phyloP scores from a whole-genome alignment of 2,113 vertebrate species.

The Sinosuthora webbiana region DNA sequence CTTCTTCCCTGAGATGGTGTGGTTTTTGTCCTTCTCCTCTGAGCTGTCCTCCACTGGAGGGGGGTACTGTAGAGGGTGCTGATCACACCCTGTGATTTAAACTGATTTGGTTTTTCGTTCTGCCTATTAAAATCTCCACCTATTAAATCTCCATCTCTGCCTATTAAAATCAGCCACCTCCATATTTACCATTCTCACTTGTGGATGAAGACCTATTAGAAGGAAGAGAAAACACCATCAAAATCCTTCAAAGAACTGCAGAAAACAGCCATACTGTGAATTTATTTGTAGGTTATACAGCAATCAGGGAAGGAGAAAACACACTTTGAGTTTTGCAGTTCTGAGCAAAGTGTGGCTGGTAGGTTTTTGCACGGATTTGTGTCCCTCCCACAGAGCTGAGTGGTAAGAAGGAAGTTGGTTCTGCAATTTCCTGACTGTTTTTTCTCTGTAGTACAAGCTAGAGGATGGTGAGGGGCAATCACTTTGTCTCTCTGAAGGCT shows the following conservation, averaged over 20 bases:
- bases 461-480: not conserved
- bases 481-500: not conserved
- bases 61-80: not conserved
- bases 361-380: rapidly evolving
- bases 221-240: not conserved
- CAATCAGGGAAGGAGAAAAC: not conserved
- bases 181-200: not conserved
- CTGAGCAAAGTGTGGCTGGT: not conserved
- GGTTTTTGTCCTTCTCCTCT: not conserved
- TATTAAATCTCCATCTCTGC: too few relatives aligned
- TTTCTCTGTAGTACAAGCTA: not conserved
- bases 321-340: not conserved
- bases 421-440: not conserved
- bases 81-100: not conserved
- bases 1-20: not conserved
- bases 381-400: not conserved
- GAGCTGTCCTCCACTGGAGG: not conserved
- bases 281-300: not conserved
- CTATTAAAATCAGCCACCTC: not conserved
- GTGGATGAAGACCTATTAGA: not conserved
- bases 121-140: not conserved
- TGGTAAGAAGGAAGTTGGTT: not conserved
- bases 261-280: not conserved
- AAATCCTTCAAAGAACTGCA: not conserved
- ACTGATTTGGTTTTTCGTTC: not conserved